Evolutionary conservation across 1,140 invertebrate species (phyloP), one percentile per base, ranked within the genome.

Genomic region (Ladona fulva): DNA sequence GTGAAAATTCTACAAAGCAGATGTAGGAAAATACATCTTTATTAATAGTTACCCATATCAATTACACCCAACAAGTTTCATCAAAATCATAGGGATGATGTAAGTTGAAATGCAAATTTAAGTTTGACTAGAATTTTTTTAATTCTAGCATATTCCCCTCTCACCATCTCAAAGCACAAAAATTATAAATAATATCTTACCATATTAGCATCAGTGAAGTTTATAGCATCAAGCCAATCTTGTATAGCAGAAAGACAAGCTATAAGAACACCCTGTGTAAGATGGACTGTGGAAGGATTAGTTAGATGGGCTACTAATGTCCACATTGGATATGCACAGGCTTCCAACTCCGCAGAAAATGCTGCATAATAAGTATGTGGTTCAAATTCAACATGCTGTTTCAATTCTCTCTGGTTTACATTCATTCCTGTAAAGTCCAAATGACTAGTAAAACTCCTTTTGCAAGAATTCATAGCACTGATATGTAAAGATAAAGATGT

Each of bases 291-390:
- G 78, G 89, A 89, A 0, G 89, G 86, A 81, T 92, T 92, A 78
- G 90, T 90, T 22, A 97, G 88, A 87, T 98, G 96, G 12, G 92
- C 92, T 29, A 98, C 91, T 37, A 98, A 88, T 5, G 95, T 95
- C 96, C 96, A 98, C 95, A 99, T 97, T 0, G 96, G 95, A 85
- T 97, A 97, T 0, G 96, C 95, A 82, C 94, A 95, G 11, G 96
- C 96, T 87, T 99, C 97, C 79, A 98, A 86, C 87, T 99, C 97
- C 77, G 96, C 96, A 77, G 95, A 96, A 87, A 98, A 99, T 0
- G 97, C 96, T 74, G 96, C 95, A 87, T 98, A 98, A 86, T 99
- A 99, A 0, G 95, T 96, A 78, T 95, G 96, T 19, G 96, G 95
- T 84, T 98, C 97, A 87, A 95, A 98, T 88, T 98, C 96, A n/a